These are phyloP conservation scores for Sycobia sp. DNA, from an alignment of 1,140 invertebrate genomes.

Conservation along the genomic window DNA sequence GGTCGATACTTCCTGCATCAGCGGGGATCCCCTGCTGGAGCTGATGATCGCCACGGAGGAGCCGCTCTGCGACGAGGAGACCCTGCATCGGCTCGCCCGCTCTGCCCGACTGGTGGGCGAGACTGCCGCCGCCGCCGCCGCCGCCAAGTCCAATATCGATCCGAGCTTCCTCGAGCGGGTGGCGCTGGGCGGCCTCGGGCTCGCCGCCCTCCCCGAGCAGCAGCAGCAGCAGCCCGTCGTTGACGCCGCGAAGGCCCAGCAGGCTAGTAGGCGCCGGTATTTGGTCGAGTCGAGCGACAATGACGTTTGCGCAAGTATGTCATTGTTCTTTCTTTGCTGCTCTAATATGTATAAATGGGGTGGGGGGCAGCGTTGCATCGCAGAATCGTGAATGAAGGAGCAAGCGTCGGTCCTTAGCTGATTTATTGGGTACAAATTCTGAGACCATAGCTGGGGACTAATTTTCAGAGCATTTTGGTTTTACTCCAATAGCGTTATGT, in stretches of 20 bases:
- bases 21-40: conserved; percentile 55
- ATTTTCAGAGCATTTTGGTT: too few relatives aligned
- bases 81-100: conserved; percentile 50
- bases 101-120: conserved; percentile 40
- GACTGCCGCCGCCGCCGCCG: conserved; percentile 43
- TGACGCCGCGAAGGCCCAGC: background rate
- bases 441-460: too few relatives aligned
- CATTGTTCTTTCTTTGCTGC: conserved; percentile 13
- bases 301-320: conserved; percentile 64
- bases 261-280: conserved; percentile 43
- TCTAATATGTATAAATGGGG: background rate
- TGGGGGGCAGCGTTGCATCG: too few relatives aligned
- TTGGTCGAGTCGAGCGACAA: conserved; percentile 69
- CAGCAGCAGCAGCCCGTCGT: too few relatives aligned
- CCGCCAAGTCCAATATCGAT: conserved; percentile 42
- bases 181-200: conserved; percentile 16
- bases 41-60: conserved; percentile 57
- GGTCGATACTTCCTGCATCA: too few relatives aligned
- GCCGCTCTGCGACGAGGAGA: conserved; percentile 50
- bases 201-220: conserved; percentile 11
- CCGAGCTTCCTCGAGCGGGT: conserved; percentile 32
- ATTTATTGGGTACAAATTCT: too few relatives aligned
- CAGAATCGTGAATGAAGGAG: too few relatives aligned
- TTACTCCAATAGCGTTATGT: too few relatives aligned
- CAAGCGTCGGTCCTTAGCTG: too few relatives aligned